These are phyloP conservation scores for Hecatera dysodea DNA, from an alignment of 2,888 invertebrate species.

Conservation along the genomic window DNA sequence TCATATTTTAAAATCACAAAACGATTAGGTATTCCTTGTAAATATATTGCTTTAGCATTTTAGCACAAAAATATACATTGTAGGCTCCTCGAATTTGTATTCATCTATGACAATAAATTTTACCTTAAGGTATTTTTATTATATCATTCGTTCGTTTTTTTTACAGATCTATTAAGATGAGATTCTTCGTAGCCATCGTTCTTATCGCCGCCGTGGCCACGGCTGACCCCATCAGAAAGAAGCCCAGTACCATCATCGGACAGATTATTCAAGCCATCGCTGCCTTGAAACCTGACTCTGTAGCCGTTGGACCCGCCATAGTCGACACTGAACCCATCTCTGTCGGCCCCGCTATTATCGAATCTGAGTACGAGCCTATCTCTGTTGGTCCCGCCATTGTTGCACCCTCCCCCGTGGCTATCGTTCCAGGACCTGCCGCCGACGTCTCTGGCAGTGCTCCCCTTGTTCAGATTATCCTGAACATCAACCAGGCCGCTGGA, in stretches of 20 bases:
- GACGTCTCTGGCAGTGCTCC: constrained; percentile 44
- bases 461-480: constrained; percentile 71
- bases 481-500: constrained; percentile 63
- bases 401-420: constrained; percentile 41
- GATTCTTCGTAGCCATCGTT: constrained; percentile 78
- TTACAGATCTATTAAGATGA: constrained; percentile 76
- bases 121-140: neutral
- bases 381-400: constrained; percentile 58
- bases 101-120: neutral
- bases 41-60: neutral
- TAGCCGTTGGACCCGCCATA: constrained; percentile 34
- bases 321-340: constrained; percentile 41
- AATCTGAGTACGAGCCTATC: constrained; percentile 52
- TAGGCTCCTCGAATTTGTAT: no score
- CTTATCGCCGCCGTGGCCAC: constrained; percentile 78
- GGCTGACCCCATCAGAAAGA: constrained; percentile 73
- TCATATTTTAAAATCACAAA: neutral
- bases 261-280: constrained; percentile 34
- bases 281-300: constrained; percentile 24
- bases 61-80: neutral
- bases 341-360: constrained; percentile 40
- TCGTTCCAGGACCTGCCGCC: constrained; percentile 22
- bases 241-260: constrained; percentile 67
- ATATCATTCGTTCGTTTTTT: constrained; percentile 18
- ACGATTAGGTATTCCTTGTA: no score